A percentile compares a stretch with the other conserved stretches of the same genome.
These are phyloP conservation scores for Pontoporia blainvillei DNA, from an alignment of 2,113 vertebrate genomes.

Conservation along the genomic window DNA sequence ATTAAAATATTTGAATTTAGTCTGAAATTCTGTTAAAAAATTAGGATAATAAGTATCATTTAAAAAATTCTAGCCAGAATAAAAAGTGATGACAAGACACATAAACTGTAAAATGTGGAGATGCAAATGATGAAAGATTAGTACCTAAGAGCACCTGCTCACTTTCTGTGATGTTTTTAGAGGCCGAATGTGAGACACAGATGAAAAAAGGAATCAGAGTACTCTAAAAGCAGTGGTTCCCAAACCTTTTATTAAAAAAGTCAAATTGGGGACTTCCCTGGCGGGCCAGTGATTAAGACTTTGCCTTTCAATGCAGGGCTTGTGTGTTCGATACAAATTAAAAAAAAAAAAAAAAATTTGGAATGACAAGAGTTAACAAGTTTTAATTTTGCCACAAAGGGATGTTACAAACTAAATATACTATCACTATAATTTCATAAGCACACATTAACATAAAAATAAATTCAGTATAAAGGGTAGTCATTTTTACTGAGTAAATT, in stretches of 20 bases:
- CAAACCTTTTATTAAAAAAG: not conserved
- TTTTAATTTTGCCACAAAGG: conserved; percentile 23
- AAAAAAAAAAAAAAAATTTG: not conserved
- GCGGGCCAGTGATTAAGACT: no score
- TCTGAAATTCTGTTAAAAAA: conserved; percentile 17
- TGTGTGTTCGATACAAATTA: no score
- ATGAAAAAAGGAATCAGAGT: not conserved
- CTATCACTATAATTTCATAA: not conserved
- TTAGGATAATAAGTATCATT: not conserved
- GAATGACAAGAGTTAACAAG: not conserved
- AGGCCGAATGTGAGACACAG: not conserved
- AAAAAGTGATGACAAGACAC: not conserved
- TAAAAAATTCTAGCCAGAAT: not conserved
- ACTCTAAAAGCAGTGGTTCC: not conserved
- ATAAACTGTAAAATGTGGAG: not conserved
- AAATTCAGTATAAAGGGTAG: not conserved
- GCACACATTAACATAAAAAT: not conserved
- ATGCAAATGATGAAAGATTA: not conserved
- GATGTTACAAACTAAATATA: conserved; percentile 24
- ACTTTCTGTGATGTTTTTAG: not conserved
- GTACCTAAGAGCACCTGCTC: not conserved
- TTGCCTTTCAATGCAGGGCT: no score
- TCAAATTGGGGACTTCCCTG: not conserved
- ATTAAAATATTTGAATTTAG: conserved; percentile 20
- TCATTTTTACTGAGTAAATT: not conserved